Conservation (phyloP, 2,797 vertebrate species). For the Hypotaenidia okinawae region DNA sequence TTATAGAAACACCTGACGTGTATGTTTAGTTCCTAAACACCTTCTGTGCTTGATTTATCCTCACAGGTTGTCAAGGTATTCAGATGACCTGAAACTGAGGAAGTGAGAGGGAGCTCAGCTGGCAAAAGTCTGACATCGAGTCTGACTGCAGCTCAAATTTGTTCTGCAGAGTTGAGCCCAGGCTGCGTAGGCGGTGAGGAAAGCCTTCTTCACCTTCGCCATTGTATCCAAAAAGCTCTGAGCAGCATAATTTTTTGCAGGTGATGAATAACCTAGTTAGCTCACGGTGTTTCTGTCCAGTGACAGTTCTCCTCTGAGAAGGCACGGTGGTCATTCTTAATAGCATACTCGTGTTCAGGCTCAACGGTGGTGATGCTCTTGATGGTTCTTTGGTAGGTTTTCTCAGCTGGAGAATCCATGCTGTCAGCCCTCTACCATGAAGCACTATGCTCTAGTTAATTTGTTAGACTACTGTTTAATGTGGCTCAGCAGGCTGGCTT, state of each 20-base stretch:
- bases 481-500: not conserved
- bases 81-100: constrained; percentile 66
- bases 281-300: not conserved
- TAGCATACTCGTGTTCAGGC: not conserved
- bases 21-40: constrained; percentile 64
- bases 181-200: constrained; percentile 60
- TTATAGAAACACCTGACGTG: constrained; percentile 60
- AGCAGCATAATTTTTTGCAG: constrained; percentile 23
- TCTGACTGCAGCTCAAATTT: constrained; percentile 58
- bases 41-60: constrained; percentile 72
- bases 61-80: constrained; percentile 69
- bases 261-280: constrained; percentile 62
- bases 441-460: not conserved
- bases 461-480: not conserved
- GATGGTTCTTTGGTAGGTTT: not conserved
- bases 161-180: constrained; percentile 54
- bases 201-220: constrained; percentile 48
- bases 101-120: constrained; percentile 69
- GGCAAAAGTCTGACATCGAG: constrained; percentile 68
- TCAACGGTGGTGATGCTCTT: not conserved
- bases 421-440: not conserved
- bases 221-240: constrained; percentile 45
- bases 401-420: fast-evolving
- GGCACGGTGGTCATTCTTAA: not conserved
- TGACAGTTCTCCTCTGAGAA: not conserved